These are phyloP conservation scores for Adela reaumurella DNA, from an alignment of 2,888 invertebrate species.

Conservation along the genomic window DNA sequence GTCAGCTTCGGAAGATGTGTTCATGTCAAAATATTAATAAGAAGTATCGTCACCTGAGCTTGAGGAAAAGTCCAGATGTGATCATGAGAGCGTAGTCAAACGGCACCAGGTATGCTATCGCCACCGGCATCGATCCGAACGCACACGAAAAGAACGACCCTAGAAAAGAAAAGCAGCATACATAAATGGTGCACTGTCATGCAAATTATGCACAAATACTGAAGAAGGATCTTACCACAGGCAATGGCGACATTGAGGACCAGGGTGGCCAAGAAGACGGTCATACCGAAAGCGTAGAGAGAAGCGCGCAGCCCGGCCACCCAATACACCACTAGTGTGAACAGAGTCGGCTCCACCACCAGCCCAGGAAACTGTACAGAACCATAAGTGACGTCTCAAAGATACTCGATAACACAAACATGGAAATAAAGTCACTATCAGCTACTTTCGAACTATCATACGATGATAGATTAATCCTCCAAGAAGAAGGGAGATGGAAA, in stretches of 20 bases:
- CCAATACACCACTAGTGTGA: conserved; percentile 82
- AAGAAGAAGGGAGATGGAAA: too few relatives aligned
- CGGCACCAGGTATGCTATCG: conserved; percentile 81
- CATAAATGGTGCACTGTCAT: too few relatives aligned
- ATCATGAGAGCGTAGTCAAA: conserved; percentile 85
- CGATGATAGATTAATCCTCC: too few relatives aligned
- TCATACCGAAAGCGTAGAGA: conserved; percentile 65
- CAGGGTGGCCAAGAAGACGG: conserved; percentile 65
- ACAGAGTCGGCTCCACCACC: conserved; percentile 77
- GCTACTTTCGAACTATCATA: too few relatives aligned
- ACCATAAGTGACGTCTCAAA: too few relatives aligned
- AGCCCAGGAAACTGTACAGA: conserved; percentile 79
- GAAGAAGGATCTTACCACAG: conserved; percentile 64
- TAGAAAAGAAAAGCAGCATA: too few relatives aligned
- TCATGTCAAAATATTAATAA: conserved; percentile 1
- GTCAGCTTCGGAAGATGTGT: neutral
- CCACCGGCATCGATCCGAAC: conserved; percentile 74
- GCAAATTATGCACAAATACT: too few relatives aligned
- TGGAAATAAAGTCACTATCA: too few relatives aligned
- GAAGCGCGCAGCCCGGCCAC: conserved; percentile 73
- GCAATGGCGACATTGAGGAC: conserved; percentile 86
- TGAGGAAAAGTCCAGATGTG: conserved; percentile 81
- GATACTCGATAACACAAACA: too few relatives aligned
- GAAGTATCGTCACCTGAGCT: conserved; percentile 72
- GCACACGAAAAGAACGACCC: conserved; percentile 83